Evolutionary conservation across 2,888 invertebrate genomes (phyloP), one percentile per base, ranked within the genome.

Genomic region (Andrena dorsata): DNA sequence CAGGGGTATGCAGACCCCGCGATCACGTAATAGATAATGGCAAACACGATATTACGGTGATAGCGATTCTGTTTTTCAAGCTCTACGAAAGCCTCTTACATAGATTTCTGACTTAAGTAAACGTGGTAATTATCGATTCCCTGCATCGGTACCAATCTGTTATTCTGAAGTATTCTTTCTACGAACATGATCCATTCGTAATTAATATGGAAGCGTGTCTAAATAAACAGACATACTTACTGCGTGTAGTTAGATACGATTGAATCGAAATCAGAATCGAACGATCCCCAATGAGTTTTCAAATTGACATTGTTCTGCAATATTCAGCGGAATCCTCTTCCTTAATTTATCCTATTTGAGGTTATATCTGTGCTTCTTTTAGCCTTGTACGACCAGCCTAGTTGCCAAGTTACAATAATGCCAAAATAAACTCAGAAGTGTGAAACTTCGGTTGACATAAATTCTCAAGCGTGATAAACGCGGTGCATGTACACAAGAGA

Each of bases 331-430:
- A 47, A 56, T 35, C 20, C 63, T 63, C 30, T 53, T 61, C 58
- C 56, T 49, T 76, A 64, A 80, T 83, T 81, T 76, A 73, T 69
- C 70, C 41, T 70, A 64, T 70, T 69, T 72, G 76, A 81, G 81
- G 68, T 80, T 76, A 66, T 76, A 66, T 70, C 32, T 68, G 75
- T 61, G 75, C 80, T 75, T 80, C 56, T 64, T 82, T 72, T 80
- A 82, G 72, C 72, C 61, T 76, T 72, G 82, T 76, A 72, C 72
- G 72, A 76, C 35, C 72, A 64, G 76, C 47, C 65, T 35, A 80
- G 82, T 82, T 80, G 82, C 82, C 82, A 82, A 80, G 80, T 81
- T 80, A 82, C 82, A 80, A 80, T 80, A 82, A 83, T 77, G 81
- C 82, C 82, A 83, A 83, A 83, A 83, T 81, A 83, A 81, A 83